Base-by-base conservation (phyloP, 1,140 invertebrate genomes). In the Drosophila gunungcola region DNA sequence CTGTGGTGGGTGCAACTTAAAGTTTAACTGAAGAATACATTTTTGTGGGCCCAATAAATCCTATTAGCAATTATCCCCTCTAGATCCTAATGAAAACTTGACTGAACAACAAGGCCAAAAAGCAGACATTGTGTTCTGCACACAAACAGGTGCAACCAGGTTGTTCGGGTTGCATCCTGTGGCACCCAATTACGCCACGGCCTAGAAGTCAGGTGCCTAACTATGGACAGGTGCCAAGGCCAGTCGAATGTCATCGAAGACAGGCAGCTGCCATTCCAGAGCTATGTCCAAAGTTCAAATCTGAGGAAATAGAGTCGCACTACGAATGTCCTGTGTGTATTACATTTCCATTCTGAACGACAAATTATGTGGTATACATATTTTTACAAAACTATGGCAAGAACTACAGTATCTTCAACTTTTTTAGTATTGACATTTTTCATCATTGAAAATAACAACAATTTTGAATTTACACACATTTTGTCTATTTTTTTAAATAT, bases 211-310 rank as follows among this genome's bases (percentile, higher is more conserved):
- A 68, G 64, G 39, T 52, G 52, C 52, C 48, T 27, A 27, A 16
- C 25, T 61, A 21, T 51, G 49, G 41, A 16, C 65, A 73, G 54
- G 64, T 62, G 70, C 73, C 45, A 63, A 48, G 82, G 73, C 65
- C 62, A 46, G 63, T 72, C 25, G 12, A 67, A 21, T 34, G 7
- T 7, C 34, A 34, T 48, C 6, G 49, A 27, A 68, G 32, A 12
- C 16, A 2, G 48, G 65, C 48, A 53, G 32, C 11, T 29, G 45
- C 2, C 45, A 48, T 29, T 29, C 25, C 21, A 48, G 45, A 29
- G 45, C 0, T 25, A 45, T 25, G 16, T 11, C 10, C 42, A 12
- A 4, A 21, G 1, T 46, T n/a, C 1, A 29, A 4, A 25, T 11
- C 1, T 27, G 4, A 32, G 16, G n/a, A 32, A 7, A 21, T 5